Base-by-base conservation (phyloP, 2,888 invertebrate genomes). In the Trisateles emortualis region DNA sequence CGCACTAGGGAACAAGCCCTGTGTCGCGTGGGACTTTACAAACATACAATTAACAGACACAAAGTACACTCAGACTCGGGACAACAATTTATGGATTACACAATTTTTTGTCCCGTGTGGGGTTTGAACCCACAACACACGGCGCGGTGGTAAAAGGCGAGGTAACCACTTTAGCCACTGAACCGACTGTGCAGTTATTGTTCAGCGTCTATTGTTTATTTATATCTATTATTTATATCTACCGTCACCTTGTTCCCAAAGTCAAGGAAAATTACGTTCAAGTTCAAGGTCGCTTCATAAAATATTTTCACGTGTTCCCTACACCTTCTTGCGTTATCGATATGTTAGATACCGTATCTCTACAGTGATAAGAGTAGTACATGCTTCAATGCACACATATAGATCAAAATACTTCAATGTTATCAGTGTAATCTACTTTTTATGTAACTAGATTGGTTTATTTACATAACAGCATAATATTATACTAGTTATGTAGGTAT, bases 261-360 rank as follows among this genome's bases (percentile, higher is more conserved):
- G 68, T 70, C 71, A 65, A 50, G 61, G 51, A 42, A 48, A 39
- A 10, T 22, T 36, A 51, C 55, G 69, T 73, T 73, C 79, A 78
- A 79, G 76, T 76, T 71, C 73, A 68, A 58, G 59, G 1, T 33
- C 39, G 30, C 14, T 3, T 11, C 14, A 30, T 13, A 11, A 26
- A 44, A 44, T 24, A 17, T 32, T 40, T 32, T 24, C 11, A 47
- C 19, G 30, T 39, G 16, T 1, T 17, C 11, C 19, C 41, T 16
- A 29, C 36, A 30, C 17, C 19, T 39, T 10, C 9, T 24, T 24
- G 2, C 13, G 40, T 26, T 11, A 17, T n/a, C 22, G 11, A 4
- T 8, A 35, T 16, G 17, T 30, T 26, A 24, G 13, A 24, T 2
- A 6, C 13, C 22, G 3, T 41, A 33, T 32, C 22, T 48, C 13